Base-by-base conservation (phyloP, 2,113 vertebrate species). In the Scopus umbretta region DNA sequence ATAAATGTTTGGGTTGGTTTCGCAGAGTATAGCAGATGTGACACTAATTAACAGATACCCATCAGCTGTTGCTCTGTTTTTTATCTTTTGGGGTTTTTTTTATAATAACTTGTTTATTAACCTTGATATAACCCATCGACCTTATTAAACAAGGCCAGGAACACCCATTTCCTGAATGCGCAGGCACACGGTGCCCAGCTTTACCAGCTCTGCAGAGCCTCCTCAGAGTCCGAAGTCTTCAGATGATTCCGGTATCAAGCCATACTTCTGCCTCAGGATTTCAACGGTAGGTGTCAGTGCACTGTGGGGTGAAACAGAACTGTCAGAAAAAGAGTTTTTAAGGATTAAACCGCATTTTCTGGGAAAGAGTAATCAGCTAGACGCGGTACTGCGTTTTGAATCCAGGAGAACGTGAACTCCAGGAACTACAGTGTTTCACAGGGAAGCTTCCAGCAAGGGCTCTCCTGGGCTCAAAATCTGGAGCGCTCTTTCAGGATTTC, bases 221-320 rank as follows among this genome's bases (percentile, higher is more conserved):
- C 92, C 43, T 52, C 40, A 4, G 11, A 34, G 55, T 2, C 40
- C 40, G 30, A 52, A 7, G 56, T 42, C 65, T 96, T 71, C 96
- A 30, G 97, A 40, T 6, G 82, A 70, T 11, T 53, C 94, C 3
- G 80, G 83, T 21, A 79, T 83, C 73, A 98, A 97, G 58, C 98
- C 98, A 4, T 99, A 98, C 96, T 99, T 99, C 92, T 92, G 96
- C 81, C 97, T 94, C 85, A 99, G 98, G 92, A 99, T 97, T 38
- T 98, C 97, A 42, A 99, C 91, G 1, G 99, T 99, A 6, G 98
- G 92, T 12, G 97, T 94, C 78, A 99, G 96, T 8, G 99, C 99
- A 80, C 99, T 99, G 98, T 27, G 87, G 95, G 86, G 73, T 63
- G 22, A 95, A 21, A 65, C 12, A 86, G 25, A 62, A 84, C n/a